Base-by-base conservation (phyloP, 2,888 invertebrate species). In the Cancer borealis region DNA sequence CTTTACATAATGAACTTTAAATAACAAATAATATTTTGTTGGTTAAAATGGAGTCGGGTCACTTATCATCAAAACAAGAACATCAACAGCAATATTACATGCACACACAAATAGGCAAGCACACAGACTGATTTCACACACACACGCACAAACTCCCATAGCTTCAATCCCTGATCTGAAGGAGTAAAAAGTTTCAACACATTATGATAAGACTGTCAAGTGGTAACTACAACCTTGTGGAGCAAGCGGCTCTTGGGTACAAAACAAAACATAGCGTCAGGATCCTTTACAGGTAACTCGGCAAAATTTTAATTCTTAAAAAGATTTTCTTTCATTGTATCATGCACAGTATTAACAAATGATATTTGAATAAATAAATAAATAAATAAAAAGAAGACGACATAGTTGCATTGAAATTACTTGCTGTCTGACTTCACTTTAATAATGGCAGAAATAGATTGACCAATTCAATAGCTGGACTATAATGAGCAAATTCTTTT, bases 401-500 rank as follows among this genome's bases (percentile, higher is more conserved):
- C n/a, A 26, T n/a, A 73, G 73, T 26, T 26, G 5, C 10, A 73
- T 26, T 10, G 26, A 73, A 73, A 10, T 73, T 26, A n/a, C 26
- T 73, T 73, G 3, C 21, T 73, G 26, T 26, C 26, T 26, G 26
- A 73, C n/a, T 3, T n/a, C n/a, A 73, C 26, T 26, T 26, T 73
- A 73, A 10, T 73, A 10, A 73, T 1, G 73, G 73, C 26, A 3
- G n/a, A 73, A 73, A 66, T 4, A 66, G 26, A 73, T 26, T 26
- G 73, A 8, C 6, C 26, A 73, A 5, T 73, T 84, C 39, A 39
- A 26, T 39, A 84, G 84, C 39, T 84, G 39, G 17, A 39, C 39
- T 39, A 84, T n/a, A 39, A 84, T 84, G 84, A 84, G 84, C 84
- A 84, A 84, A 84, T 84, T 39, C 39, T 84, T 10, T 30, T 39